Percentiles rank a stretch among this genome's conserved stretches.
These are phyloP conservation scores for Orthosia incerta DNA, from an alignment of 2,888 invertebrate species.

Conservation along the genomic window DNA sequence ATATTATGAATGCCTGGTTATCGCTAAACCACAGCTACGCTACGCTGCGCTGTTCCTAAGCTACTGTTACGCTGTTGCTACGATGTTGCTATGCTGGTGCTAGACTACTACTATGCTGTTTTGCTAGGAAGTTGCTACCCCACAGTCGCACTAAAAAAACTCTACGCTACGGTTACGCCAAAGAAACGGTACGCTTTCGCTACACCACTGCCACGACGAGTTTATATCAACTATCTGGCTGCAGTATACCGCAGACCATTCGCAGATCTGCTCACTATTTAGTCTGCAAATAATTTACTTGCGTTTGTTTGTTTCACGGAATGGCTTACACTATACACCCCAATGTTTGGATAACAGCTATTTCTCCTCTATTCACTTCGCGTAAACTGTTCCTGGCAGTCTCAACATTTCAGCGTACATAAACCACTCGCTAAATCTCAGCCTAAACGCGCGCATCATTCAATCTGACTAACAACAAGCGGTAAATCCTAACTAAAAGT, in stretches of 20 bases:
- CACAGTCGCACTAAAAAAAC: not conserved
- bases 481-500: not conserved
- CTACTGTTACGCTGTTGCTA: not conserved
- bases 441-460: not conserved
- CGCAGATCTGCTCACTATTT: not conserved
- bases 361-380: slow-evolving; percentile 24
- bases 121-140: not conserved
- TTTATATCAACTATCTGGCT: too few relatives aligned
- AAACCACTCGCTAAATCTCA: not conserved
- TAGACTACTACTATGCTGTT: not conserved
- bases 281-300: slow-evolving; percentile 12
- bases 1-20: not conserved
- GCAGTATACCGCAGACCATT: not conserved
- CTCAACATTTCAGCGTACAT: slow-evolving; percentile 10
- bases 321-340: not conserved
- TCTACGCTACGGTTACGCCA: too few relatives aligned
- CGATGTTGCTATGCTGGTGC: not conserved
- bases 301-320: slow-evolving; percentile 7
- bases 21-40: not conserved
- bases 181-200: not conserved
- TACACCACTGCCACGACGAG: not conserved
- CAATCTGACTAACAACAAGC: slow-evolving; percentile 4
- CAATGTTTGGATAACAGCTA: slow-evolving; percentile 23
- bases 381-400: slow-evolving; percentile 10
- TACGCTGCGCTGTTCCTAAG: not conserved